These are phyloP conservation scores for Pangasius larnaudii DNA, from an alignment of 2,797 vertebrate species.

Conservation along the genomic window DNA sequence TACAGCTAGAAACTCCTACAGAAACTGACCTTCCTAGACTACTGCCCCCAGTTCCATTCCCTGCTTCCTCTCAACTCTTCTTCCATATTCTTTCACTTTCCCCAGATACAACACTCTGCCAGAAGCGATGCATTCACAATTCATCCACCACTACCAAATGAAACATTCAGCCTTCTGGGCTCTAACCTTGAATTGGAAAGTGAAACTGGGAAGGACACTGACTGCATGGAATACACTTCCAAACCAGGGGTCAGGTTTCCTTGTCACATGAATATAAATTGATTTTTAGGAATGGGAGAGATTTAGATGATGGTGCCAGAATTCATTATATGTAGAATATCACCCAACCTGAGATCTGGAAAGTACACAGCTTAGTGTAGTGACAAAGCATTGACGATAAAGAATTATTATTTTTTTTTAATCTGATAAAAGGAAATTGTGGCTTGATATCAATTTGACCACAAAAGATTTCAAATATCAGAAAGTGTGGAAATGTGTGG, in stretches of 20 bases:
- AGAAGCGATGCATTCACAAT: slow-evolving; percentile 64
- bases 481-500: background rate
- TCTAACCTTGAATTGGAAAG: slow-evolving; percentile 62
- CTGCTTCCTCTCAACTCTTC: background rate
- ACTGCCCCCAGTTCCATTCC: background rate
- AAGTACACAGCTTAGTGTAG: background rate
- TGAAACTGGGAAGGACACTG: slow-evolving; percentile 47
- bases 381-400: background rate
- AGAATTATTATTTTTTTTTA: background rate
- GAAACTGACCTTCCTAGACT: slow-evolving; percentile 1
- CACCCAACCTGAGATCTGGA: background rate
- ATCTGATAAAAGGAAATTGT: background rate
- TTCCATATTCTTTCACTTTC: slow-evolving; percentile 26
- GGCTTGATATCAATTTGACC: background rate
- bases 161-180: slow-evolving; percentile 64
- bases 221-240: slow-evolving; percentile 62
- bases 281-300: background rate
- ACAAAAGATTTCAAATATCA: background rate
- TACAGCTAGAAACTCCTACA: background rate
- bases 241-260: slow-evolving; percentile 52
- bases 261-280: slow-evolving; percentile 28
- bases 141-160: slow-evolving; percentile 69
- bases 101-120: slow-evolving; percentile 44
- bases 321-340: slow-evolving; percentile 9
- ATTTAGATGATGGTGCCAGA: background rate